Percentiles rank a stretch among this genome's conserved stretches.
phyloP scores from a whole-genome alignment of 2,888 invertebrate species.

The Tholera decimalis region DNA sequence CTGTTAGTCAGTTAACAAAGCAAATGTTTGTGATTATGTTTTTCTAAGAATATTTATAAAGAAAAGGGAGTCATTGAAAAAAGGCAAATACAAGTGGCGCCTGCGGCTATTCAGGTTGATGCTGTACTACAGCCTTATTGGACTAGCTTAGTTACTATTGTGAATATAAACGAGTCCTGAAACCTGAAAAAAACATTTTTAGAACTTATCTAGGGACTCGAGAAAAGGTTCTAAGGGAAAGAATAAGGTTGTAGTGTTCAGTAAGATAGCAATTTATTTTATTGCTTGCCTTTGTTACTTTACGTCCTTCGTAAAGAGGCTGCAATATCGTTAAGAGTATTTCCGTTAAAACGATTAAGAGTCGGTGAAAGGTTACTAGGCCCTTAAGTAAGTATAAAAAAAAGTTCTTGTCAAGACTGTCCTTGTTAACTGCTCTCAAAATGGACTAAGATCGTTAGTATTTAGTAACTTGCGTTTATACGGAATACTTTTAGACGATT shows the following conservation, averaged over 20 bases:
- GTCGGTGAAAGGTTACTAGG: not conserved
- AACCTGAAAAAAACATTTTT: not conserved
- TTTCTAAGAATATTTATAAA: no score
- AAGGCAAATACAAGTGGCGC: no score
- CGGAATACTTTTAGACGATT: not conserved
- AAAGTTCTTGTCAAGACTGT: not conserved
- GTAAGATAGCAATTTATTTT: conserved; percentile 34
- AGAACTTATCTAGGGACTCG: not conserved
- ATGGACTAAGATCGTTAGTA: not conserved
- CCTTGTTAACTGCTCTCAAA: not conserved
- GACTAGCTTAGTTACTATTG: no score
- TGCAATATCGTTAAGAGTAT: conserved; percentile 50
- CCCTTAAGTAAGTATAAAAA: not conserved
- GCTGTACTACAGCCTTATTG: no score
- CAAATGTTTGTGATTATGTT: no score
- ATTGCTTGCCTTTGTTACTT: conserved; percentile 34
- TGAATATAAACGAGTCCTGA: no score
- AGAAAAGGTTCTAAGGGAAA: not conserved
- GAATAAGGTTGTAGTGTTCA: not conserved
- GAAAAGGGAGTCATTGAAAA: no score
- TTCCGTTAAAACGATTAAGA: conserved; percentile 15
- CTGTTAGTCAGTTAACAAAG: no score
- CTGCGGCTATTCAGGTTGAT: no score
- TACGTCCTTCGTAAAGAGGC: conserved; percentile 17
- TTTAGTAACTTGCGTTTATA: not conserved